phyloP scores from a whole-genome alignment of 2,113 vertebrate genomes.

The Antigone vipio region DNA sequence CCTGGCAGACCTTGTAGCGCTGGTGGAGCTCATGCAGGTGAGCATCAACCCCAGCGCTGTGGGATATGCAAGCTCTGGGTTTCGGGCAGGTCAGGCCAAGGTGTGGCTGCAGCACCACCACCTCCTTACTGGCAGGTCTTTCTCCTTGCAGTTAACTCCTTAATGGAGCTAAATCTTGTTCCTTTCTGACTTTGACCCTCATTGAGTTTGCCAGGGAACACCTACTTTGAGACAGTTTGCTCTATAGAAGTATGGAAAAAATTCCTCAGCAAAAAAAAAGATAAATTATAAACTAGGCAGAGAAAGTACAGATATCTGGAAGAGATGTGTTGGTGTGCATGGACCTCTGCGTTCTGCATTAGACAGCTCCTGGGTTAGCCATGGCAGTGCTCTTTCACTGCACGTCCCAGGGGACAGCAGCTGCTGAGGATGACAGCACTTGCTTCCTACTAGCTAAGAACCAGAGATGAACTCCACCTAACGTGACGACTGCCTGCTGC shows the following conservation, averaged over 20 bases:
- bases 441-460: not conserved
- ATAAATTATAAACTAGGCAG: not conserved
- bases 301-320: not conserved
- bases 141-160: not conserved
- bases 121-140: not conserved
- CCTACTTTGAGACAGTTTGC: not conserved
- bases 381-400: not conserved
- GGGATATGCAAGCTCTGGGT: fast-evolving
- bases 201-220: not conserved
- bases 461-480: not conserved
- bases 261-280: not conserved
- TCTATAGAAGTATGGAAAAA: not conserved
- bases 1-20: slow-evolving; percentile 84
- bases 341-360: fast-evolving
- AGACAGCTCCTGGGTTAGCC: not conserved
- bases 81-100: not conserved
- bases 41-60: not conserved
- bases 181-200: not conserved
- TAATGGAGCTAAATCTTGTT: not conserved
- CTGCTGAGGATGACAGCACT: not conserved
- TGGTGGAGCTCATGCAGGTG: slow-evolving; percentile 90
- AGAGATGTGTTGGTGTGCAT: not conserved
- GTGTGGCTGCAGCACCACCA: not conserved
- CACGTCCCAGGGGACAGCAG: not conserved
- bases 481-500: not conserved